Conservation (phyloP, 1,140 invertebrate genomes). For the Calliphora vicina region DNA sequence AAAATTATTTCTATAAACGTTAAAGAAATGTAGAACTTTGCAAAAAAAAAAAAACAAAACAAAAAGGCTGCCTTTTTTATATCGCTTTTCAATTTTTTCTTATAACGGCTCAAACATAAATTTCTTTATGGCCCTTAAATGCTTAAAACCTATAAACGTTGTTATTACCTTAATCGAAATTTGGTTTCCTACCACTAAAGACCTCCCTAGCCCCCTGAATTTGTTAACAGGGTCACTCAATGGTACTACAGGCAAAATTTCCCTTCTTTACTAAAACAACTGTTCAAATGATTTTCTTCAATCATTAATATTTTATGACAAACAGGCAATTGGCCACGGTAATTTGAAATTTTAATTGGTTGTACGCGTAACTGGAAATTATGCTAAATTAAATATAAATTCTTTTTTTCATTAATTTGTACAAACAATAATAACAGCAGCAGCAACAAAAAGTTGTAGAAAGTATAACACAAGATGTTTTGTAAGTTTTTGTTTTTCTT, state of each 20-base stretch:
- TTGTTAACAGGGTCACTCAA: neutral
- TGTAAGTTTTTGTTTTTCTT: neutral
- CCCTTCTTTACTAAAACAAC: neutral
- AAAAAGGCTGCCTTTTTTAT: neutral
- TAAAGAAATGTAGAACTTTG: neutral
- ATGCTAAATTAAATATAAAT: neutral
- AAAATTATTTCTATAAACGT: neutral
- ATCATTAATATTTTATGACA: slow-evolving; percentile 33
- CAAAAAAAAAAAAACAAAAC: neutral
- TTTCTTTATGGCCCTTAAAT: slow-evolving; percentile 29
- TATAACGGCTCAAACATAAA: slow-evolving; percentile 15
- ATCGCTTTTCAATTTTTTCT: neutral
- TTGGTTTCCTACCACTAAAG: neutral
- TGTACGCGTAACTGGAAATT: slow-evolving; percentile 27
- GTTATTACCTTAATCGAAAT: slow-evolving; percentile 31
- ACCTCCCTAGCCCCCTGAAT: neutral
- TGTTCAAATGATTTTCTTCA: neutral
- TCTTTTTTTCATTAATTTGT: neutral
- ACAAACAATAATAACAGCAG: neutral
- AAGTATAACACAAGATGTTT: neutral
- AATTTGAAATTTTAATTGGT: slow-evolving; percentile 35
- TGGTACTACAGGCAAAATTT: too few relatives aligned
- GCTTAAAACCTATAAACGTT: slow-evolving; percentile 27
- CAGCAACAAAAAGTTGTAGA: neutral
- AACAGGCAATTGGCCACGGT: slow-evolving; percentile 25